A percentile compares a stretch with the other conserved stretches of the same genome.
Evolutionary conservation across 2,113 vertebrate genomes (phyloP).

Genomic region (Mixornis gularis): DNA sequence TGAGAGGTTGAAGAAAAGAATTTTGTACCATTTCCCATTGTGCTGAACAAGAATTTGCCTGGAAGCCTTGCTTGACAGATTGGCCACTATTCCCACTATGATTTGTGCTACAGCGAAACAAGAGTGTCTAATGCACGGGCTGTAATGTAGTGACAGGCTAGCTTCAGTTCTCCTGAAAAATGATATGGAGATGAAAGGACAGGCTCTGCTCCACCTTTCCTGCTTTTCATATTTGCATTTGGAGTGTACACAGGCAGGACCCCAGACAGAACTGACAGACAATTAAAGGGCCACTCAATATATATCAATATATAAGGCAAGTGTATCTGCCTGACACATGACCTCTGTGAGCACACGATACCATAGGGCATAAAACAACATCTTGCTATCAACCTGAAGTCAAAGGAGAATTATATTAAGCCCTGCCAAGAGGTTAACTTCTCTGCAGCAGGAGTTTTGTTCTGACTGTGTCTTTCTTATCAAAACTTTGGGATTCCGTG

Average conservation of each 20-base stretch:
- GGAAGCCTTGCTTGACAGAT: constrained; percentile 81
- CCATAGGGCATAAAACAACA: constrained; percentile 75
- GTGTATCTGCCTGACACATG: constrained; percentile 79
- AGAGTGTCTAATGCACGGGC: constrained; percentile 76
- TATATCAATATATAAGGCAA: constrained; percentile 33
- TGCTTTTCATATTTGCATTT: constrained; percentile 85
- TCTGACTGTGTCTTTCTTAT: neutral
- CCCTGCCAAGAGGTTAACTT: constrained; percentile 62
- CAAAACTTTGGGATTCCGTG: constrained; percentile 14
- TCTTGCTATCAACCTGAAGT: constrained; percentile 78
- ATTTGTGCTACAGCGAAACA: constrained; percentile 75
- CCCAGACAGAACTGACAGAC: constrained; percentile 84
- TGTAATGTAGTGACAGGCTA: constrained; percentile 79
- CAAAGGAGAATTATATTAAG: constrained; percentile 71
- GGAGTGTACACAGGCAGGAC: constrained; percentile 68
- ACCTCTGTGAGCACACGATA: constrained; percentile 74
- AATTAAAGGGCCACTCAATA: constrained; percentile 83
- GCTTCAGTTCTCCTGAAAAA: constrained; percentile 76
- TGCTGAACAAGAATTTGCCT: constrained; percentile 78
- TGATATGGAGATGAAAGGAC: constrained; percentile 83
- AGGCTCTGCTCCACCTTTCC: constrained; percentile 81
- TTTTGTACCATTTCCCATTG: constrained; percentile 72
- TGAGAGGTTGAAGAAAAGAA: constrained; percentile 9
- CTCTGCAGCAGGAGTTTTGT: constrained; percentile 18
- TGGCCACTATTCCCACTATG: constrained; percentile 68